phyloP scores from a whole-genome alignment of 2,797 vertebrate species.

The Ptychobarbus kaznakovi region DNA sequence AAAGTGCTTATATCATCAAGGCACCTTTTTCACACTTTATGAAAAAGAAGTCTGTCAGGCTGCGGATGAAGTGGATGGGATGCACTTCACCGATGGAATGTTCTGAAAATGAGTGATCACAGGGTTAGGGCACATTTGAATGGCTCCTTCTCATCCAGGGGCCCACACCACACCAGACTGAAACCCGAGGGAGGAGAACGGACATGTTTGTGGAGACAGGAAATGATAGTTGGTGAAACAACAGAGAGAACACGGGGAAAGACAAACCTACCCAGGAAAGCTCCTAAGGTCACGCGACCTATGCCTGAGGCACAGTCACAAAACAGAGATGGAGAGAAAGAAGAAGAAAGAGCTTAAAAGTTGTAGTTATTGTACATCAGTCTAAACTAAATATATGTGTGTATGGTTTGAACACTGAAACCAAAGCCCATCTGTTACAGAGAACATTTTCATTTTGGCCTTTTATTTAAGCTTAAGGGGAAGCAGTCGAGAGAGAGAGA shows the following conservation, averaged over 20 bases:
- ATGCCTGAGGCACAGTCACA: conserved; percentile 78
- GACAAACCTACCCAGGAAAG: conserved; percentile 90
- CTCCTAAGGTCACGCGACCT: conserved; percentile 92
- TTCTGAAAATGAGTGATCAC: conserved; percentile 24
- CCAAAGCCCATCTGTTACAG: background rate
- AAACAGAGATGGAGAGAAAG: conserved; percentile 60
- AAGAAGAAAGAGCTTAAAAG: conserved; percentile 26
- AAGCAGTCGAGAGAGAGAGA: background rate
- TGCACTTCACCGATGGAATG: conserved; percentile 15
- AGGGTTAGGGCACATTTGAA: conserved; percentile 14
- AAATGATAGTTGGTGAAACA: conserved; percentile 21
- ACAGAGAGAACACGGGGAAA: conserved; percentile 40
- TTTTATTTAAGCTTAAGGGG: background rate
- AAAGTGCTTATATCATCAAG: no score
- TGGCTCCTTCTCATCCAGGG: conserved; percentile 13
- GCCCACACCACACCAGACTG: conserved; percentile 9
- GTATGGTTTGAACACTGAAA: conserved; percentile 8
- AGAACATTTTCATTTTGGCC: background rate
- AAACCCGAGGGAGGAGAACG: conserved; percentile 40
- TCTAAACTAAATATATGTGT: background rate
- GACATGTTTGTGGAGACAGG: conserved; percentile 18
- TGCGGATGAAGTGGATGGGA: conserved; percentile 6
- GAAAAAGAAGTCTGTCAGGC: no score
- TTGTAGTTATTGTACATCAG: background rate
- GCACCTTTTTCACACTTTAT: no score